Evolutionary conservation across 2,113 vertebrate species (phyloP).

Genomic region (Panurus biarmicus): DNA sequence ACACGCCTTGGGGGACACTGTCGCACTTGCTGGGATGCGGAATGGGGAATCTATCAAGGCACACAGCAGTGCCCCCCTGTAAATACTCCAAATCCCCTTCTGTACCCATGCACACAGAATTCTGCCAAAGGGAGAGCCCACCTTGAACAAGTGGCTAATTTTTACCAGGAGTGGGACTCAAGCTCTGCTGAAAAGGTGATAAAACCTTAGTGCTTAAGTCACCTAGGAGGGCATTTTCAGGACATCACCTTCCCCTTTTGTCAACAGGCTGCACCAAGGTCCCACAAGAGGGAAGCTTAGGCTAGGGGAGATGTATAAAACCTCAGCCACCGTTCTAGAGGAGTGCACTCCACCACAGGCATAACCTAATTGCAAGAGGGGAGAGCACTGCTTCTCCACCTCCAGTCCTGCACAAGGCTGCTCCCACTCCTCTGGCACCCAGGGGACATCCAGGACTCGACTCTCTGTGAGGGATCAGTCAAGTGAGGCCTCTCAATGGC

Average conservation of each 20-base stretch:
- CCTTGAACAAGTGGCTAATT: not conserved
- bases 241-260: not conserved
- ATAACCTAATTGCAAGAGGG: not conserved
- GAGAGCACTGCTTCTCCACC: not conserved
- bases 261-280: not conserved
- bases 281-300: not conserved
- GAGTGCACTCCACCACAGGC: fast-evolving
- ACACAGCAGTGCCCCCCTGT: not conserved
- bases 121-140: not conserved
- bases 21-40: fast-evolving
- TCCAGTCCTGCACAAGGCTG: not conserved
- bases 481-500: not conserved
- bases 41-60: not conserved
- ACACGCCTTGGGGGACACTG: fast-evolving
- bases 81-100: not conserved
- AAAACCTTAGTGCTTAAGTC: not conserved
- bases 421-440: not conserved
- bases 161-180: not conserved
- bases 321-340: fast-evolving
- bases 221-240: not conserved
- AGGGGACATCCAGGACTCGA: not conserved
- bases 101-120: not conserved
- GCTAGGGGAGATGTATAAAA: not conserved
- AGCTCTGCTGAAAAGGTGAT: not conserved
- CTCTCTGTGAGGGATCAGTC: not conserved